A percentile compares a stretch with the other conserved stretches of the same genome.
Conservation (phyloP, 2,888 invertebrate species). For the Apamea anceps region DNA sequence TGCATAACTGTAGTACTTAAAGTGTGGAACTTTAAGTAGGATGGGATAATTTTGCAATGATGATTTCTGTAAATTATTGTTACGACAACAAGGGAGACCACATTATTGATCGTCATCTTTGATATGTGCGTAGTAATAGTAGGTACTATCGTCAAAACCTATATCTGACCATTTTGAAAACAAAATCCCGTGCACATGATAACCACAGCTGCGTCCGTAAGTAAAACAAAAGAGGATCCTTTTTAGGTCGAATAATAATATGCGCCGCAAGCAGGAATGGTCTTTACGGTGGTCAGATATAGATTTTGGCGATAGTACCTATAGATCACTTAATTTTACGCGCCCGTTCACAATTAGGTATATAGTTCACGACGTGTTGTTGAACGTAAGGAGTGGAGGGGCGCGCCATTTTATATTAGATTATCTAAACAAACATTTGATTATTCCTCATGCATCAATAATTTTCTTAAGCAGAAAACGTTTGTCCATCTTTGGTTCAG, state of each 20-base stretch:
- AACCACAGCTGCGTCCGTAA: too few species aligned
- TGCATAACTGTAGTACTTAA: background rate
- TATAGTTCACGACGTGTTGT: background rate
- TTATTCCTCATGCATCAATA: background rate
- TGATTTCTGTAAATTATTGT: background rate
- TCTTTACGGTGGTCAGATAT: too few species aligned
- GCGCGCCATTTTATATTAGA: background rate
- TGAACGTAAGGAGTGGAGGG: background rate
- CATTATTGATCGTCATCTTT: constrained; percentile 19
- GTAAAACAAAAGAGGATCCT: too few species aligned
- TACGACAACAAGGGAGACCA: constrained; percentile 15
- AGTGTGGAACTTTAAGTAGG: background rate
- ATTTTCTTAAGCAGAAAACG: background rate
- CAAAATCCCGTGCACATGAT: too few species aligned
- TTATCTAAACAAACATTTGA: background rate
- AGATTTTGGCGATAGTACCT: too few species aligned
- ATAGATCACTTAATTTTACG: background rate
- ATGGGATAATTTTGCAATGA: background rate
- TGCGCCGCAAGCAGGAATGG: too few species aligned
- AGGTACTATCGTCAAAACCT: background rate
- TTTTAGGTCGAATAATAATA: too few species aligned
- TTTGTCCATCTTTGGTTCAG: constrained; percentile 66
- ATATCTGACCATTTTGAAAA: too few species aligned
- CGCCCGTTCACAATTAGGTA: background rate
- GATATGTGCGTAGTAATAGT: constrained; percentile 31